Evolutionary conservation across 2,797 vertebrate species (phyloP).

Genomic region (Lithobates pipiens): DNA sequence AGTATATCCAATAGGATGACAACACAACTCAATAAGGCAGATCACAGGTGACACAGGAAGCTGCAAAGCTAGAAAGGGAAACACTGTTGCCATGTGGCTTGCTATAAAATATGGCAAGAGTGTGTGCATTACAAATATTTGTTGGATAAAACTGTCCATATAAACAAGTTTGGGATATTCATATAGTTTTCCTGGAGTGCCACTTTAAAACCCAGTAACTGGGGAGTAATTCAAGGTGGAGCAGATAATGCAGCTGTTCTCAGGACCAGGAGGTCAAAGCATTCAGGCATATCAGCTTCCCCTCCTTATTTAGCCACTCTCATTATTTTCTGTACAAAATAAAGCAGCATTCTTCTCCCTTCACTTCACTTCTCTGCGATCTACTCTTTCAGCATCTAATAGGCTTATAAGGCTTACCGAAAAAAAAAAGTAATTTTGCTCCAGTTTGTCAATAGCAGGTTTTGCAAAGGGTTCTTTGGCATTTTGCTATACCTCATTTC

Average conservation of each 20-base stretch:
- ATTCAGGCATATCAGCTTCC: background rate
- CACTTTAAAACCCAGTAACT: background rate
- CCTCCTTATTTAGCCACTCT: background rate
- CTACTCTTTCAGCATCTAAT: background rate
- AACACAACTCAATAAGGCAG: too few relatives aligned
- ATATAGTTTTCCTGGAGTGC: background rate
- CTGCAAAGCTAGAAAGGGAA: too few relatives aligned
- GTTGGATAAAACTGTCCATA: too few relatives aligned
- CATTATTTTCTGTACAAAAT: background rate
- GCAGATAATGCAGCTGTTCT: background rate
- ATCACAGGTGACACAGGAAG: too few relatives aligned
- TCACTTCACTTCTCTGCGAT: background rate
- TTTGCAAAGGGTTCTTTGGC: background rate
- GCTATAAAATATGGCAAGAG: too few relatives aligned
- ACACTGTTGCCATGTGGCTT: too few relatives aligned
- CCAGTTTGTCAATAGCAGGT: background rate
- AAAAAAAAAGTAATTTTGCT: background rate
- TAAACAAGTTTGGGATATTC: background rate
- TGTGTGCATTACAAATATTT: too few relatives aligned
- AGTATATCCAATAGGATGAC: too few relatives aligned
- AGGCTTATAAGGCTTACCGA: slow-evolving; percentile 1
- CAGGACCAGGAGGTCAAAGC: background rate
- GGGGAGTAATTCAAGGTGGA: background rate
- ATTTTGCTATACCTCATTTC: background rate
- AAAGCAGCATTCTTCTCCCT: background rate